Percentiles rank a stretch among this genome's conserved stretches.
These are phyloP conservation scores for Boloria euphrosyne DNA, from an alignment of 2,888 invertebrate species.

Conservation along the genomic window DNA sequence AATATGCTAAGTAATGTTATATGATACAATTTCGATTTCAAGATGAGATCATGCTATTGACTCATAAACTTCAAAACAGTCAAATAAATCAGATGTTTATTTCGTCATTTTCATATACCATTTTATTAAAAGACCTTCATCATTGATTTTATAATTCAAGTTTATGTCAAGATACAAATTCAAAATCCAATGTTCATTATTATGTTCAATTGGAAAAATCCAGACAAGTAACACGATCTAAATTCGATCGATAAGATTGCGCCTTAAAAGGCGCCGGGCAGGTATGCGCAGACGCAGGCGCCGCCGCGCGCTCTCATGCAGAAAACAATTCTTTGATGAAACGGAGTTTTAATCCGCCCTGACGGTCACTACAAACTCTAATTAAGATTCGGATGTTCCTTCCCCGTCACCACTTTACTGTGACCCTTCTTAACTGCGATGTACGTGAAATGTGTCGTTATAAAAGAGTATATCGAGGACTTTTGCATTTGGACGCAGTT, in stretches of 20 bases:
- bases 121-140: conserved; percentile 35
- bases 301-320: conserved; percentile 69
- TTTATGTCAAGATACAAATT: conserved; percentile 35
- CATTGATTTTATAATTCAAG: conserved; percentile 35
- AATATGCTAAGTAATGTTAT: background rate
- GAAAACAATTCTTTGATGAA: conserved; percentile 77
- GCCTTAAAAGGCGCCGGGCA: conserved; percentile 67
- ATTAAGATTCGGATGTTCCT: conserved; percentile 66
- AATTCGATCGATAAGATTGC: conserved; percentile 59
- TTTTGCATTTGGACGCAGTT: conserved; percentile 49
- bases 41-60: conserved; percentile 27
- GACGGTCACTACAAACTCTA: conserved; percentile 79
- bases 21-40: conserved; percentile 6
- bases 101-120: conserved; percentile 32
- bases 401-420: conserved; percentile 49
- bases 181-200: conserved; percentile 39
- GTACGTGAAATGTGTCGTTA: conserved; percentile 8
- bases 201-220: conserved; percentile 46
- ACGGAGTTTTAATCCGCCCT: conserved; percentile 74
- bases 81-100: conserved; percentile 33
- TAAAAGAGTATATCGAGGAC: conserved; percentile 37
- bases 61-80: conserved; percentile 23
- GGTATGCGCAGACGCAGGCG: conserved; percentile 57
- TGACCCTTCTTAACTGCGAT: conserved; percentile 41
- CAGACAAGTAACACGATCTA: conserved; percentile 63